Percentiles rank a stretch among this genome's conserved stretches.
Evolutionary conservation across 30 jellyfish, hydroid and myxozoan genomes (phyloP).

Genomic region (Hydractinia symbiolongicarpus): DNA sequence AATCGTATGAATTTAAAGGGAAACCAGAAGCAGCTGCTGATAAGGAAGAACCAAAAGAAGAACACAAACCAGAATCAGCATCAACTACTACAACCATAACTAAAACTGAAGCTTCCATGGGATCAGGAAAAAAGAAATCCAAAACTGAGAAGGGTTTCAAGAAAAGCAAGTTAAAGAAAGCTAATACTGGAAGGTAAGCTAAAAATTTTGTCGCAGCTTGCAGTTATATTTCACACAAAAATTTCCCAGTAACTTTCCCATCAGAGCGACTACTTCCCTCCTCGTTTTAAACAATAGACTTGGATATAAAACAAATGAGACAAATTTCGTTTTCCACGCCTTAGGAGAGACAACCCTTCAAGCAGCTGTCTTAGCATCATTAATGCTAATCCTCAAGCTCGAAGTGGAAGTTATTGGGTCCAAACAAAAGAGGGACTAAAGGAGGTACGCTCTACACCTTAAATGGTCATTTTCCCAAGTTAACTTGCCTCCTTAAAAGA

Average conservation of each 20-base stretch:
- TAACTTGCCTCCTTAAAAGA: background rate
- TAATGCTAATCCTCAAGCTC: conserved; percentile 92
- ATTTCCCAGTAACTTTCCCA: background rate
- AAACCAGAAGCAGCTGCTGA: conserved; percentile 5
- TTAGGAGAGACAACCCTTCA: conserved; percentile 79
- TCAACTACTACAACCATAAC: conserved; percentile 29
- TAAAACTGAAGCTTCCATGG: conserved; percentile 39
- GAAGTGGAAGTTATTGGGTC: conserved; percentile 86
- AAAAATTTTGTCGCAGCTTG: background rate
- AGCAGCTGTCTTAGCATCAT: conserved; percentile 75
- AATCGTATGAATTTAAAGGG: background rate
- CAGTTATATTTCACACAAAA: background rate
- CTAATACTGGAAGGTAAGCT: conserved; percentile 11
- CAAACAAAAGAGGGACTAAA: conserved; percentile 51
- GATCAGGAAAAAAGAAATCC: conserved; percentile 27
- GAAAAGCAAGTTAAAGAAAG: background rate
- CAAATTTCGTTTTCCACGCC: background rate
- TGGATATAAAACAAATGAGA: background rate
- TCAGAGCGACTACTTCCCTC: conserved; percentile 2
- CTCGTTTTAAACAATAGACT: background rate
- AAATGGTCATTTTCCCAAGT: background rate
- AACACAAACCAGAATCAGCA: background rate
- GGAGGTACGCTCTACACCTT: conserved; percentile 41
- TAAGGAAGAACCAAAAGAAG: conserved; percentile 21
- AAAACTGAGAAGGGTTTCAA: background rate